These are phyloP conservation scores for Stramonita haemastoma DNA, from an alignment of 2,888 invertebrate species.

Conservation along the genomic window DNA sequence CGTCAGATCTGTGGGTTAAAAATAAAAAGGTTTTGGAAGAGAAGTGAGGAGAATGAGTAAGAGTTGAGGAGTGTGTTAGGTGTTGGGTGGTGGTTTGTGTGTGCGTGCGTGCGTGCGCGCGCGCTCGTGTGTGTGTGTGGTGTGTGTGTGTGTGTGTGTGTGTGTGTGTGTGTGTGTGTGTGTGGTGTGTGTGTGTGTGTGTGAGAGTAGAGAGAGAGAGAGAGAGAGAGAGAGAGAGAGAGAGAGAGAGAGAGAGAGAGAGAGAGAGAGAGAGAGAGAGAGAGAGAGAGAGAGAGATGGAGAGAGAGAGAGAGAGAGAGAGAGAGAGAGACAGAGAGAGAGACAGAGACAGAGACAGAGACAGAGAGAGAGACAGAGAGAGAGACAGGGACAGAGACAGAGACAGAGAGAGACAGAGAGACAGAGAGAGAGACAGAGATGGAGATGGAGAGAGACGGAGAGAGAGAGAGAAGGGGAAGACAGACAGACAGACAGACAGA, in stretches of 20 bases:
- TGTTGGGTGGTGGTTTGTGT: not conserved
- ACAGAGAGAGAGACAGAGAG: no score
- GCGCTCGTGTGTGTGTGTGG: not conserved
- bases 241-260: not conserved
- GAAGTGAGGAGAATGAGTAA: not conserved
- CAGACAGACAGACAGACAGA: not conserved
- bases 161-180: not conserved
- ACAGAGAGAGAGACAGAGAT: no score
- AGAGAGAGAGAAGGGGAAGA: no score
- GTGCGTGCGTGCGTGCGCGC: not conserved
- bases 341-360: no score
- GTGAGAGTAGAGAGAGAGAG: not conserved
- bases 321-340: slow-evolving; percentile 10
- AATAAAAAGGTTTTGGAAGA: not conserved
- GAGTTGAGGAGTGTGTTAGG: not conserved
- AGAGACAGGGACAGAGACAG: no score
- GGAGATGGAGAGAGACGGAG: no score
- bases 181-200: not conserved
- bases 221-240: slow-evolving; percentile 8
- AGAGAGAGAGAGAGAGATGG: no score
- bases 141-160: not conserved
- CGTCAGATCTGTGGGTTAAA: slow-evolving; percentile 8
- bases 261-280: no score
- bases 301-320: not conserved
- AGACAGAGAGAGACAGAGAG: no score